Percentiles rank a stretch among this genome's conserved stretches.
phyloP scores from a whole-genome alignment of 2,888 invertebrate genomes.

The Drosophila macrospina region DNA sequence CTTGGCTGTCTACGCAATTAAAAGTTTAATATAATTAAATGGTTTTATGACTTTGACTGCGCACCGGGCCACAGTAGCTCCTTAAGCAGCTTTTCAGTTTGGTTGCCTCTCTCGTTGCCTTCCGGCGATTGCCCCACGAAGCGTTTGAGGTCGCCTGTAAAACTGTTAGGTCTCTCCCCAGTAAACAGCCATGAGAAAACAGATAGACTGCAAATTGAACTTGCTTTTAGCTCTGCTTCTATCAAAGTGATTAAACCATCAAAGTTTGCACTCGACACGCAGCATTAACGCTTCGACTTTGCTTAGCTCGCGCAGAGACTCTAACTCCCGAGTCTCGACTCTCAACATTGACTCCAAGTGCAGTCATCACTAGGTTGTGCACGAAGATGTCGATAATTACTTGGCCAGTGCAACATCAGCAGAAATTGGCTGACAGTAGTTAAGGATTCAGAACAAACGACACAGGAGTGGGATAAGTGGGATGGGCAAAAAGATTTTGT shows the following conservation, averaged over 20 bases:
- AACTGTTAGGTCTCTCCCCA: conserved; percentile 42
- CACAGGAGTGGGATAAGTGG: not conserved
- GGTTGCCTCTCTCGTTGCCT: conserved; percentile 19
- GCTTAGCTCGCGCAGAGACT: conserved; percentile 11
- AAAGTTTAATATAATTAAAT: conserved; percentile 85
- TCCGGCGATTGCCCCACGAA: conserved; percentile 47
- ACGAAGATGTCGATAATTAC: conserved; percentile 73
- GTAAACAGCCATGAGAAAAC: conserved; percentile 52
- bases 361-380: conserved; percentile 43
- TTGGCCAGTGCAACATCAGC: conserved; percentile 78
- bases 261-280: conserved; percentile 78
- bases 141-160: conserved; percentile 48
- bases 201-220: conserved; percentile 54
- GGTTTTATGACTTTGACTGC: conserved; percentile 81
- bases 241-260: conserved; percentile 78
- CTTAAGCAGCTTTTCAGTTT: conserved; percentile 45
- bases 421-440: conserved; percentile 68
- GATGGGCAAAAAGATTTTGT: conserved; percentile 56
- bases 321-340: not conserved
- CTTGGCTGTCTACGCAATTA: conserved; percentile 81
- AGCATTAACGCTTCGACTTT: conserved; percentile 72
- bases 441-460: conserved; percentile 41
- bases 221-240: conserved; percentile 42
- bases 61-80: conserved; percentile 48
- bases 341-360: conserved; percentile 21